Conservation (phyloP, 2,797 vertebrate genomes). For the Notolabrus celidotus region DNA sequence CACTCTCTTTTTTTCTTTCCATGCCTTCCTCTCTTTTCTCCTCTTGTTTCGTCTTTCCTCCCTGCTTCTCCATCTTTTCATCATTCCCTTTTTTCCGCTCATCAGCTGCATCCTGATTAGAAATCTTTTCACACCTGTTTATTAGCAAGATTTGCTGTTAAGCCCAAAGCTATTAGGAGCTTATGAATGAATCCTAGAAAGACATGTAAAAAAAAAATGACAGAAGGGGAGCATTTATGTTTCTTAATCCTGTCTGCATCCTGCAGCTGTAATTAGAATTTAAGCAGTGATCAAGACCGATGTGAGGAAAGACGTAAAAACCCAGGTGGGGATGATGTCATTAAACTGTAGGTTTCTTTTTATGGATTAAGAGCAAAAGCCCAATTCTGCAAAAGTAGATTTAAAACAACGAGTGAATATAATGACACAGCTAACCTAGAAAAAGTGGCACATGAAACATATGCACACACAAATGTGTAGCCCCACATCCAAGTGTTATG, state of each 20-base stretch:
- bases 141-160: slow-evolving; percentile 55
- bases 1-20: slow-evolving; percentile 35
- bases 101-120: slow-evolving; percentile 42
- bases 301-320: slow-evolving; percentile 33
- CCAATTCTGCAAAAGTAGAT: not conserved
- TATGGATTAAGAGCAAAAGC: slow-evolving; percentile 5
- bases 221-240: slow-evolving; percentile 49
- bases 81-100: slow-evolving; percentile 37
- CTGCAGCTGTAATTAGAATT: slow-evolving; percentile 74
- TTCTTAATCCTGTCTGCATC: slow-evolving; percentile 63
- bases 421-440: slow-evolving; percentile 17
- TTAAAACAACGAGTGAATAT: not conserved
- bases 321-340: slow-evolving; percentile 46
- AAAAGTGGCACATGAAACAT: slow-evolving; percentile 15
- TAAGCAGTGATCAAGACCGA: slow-evolving; percentile 51
- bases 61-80: slow-evolving; percentile 41
- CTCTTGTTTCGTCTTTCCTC: slow-evolving; percentile 20
- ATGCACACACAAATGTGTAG: slow-evolving; percentile 17
- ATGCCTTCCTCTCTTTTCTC: slow-evolving; percentile 36
- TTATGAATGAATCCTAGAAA: slow-evolving; percentile 52
- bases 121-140: slow-evolving; percentile 61
- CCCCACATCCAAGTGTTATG: slow-evolving; percentile 45
- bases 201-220: slow-evolving; percentile 52
- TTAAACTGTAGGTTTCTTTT: slow-evolving; percentile 16
- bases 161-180: slow-evolving; percentile 53